Evolutionary conservation across 2,797 vertebrate genomes (phyloP), one percentile per base, ranked within the genome.

Genomic region (Pangasius larnaudii): DNA sequence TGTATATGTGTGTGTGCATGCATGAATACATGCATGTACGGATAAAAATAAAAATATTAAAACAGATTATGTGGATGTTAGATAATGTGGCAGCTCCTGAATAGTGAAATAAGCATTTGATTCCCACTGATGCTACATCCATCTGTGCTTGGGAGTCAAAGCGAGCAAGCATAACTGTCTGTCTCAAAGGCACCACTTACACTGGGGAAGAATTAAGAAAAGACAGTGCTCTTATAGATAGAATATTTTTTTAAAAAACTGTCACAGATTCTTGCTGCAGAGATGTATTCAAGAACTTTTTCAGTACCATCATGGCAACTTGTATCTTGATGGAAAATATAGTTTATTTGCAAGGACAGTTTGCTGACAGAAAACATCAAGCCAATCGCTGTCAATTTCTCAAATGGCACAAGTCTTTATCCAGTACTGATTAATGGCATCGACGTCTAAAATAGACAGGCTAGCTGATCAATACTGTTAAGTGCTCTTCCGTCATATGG

Each of bases 1-100:
- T 82, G 88, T 82, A 69, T 84, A 81, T 90, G 84, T 18, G 75
- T 78, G 74, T n/a, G 42, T 19, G 56, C 9, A 27, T 24, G 56
- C 19, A 59, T 61, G 36, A 5, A 46, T 63, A 0, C n/a, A 53
- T 69, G 82, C 46, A 24, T 51, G 18, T 51, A 11, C 6, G 18
- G 59, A 0, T 51, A 1, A 84, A 67, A 59, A 81, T 27, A 14
- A 61, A 11, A 46, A 27, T 30, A 46, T 42, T 82, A 59, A 27
- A 42, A 81, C 22, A 14, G 78, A 79, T 79, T 79, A 79, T 79
- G n/a, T 77, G 27, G 30, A 46, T 42, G 79, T 63, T 39, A 59
- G 33, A 59, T 49, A 83, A 65, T 83, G 58, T 82, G 58, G 27
- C 56, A 81, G 56, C 6, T 81, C 51, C 27, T 19, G 53, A 80